phyloP scores from a whole-genome alignment of 2,113 vertebrate genomes.

The Mugil cephalus region DNA sequence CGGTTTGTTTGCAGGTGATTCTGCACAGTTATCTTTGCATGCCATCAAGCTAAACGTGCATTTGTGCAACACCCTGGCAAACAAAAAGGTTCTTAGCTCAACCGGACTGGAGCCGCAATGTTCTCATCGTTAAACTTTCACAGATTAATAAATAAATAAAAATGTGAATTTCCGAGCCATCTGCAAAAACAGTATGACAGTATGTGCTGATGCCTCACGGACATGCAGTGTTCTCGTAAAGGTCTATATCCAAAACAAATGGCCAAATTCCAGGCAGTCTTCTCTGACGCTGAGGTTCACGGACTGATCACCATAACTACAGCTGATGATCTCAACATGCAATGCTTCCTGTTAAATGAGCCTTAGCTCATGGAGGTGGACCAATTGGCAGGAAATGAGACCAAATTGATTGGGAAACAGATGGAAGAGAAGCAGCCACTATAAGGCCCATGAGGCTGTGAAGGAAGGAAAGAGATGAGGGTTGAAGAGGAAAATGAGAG shows the following conservation, averaged over 20 bases:
- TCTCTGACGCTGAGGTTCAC: constrained; percentile 16
- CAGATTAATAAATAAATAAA: constrained; percentile 13
- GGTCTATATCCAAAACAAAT: constrained; percentile 19
- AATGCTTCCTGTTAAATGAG: constrained; percentile 68
- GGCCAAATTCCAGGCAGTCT: constrained; percentile 25
- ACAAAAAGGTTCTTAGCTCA: constrained; percentile 15
- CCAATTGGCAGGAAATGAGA: constrained; percentile 77
- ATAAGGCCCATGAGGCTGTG: constrained; percentile 40
- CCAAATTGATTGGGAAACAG: constrained; percentile 73
- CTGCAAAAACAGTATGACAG: constrained; percentile 53
- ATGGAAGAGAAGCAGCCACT: constrained; percentile 62
- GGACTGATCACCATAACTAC: constrained; percentile 60
- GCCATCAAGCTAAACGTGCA: constrained; percentile 7
- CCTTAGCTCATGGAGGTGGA: constrained; percentile 63
- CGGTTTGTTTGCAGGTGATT: constrained; percentile 13
- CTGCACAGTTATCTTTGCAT: constrained; percentile 1
- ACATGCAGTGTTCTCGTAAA: constrained; percentile 18
- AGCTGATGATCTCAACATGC: constrained; percentile 63
- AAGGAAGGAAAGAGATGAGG: constrained; percentile 51
- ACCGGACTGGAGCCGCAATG: neutral
- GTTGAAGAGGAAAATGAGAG: constrained; percentile 28
- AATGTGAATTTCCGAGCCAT: constrained; percentile 46
- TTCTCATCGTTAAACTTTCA: constrained; percentile 41
- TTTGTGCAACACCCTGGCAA: constrained; percentile 3
- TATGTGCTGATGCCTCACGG: constrained; percentile 1